phyloP scores from a whole-genome alignment of 1,140 invertebrate genomes.

The Hypsibius dujardini region DNA sequence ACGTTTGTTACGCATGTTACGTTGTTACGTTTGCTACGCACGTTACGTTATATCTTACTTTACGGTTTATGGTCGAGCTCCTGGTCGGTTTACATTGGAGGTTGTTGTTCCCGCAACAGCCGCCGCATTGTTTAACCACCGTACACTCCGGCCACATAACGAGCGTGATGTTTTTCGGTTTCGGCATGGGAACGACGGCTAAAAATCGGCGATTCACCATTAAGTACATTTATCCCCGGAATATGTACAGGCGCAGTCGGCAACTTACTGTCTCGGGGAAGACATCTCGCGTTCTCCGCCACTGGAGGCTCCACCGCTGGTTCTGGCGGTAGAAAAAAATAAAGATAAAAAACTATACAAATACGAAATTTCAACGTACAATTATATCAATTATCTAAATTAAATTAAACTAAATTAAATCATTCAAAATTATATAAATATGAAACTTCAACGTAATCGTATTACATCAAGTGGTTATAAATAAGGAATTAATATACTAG shows the following conservation, averaged over 20 bases:
- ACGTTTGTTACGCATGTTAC: too few species aligned
- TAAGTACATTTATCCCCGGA: not conserved
- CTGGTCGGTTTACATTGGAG: not conserved
- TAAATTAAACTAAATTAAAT: too few species aligned
- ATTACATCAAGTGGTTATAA: too few species aligned
- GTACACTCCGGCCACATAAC: not conserved
- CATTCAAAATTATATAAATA: too few species aligned
- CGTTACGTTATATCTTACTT: not conserved
- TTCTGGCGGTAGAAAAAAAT: too few species aligned
- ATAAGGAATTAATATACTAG: too few species aligned
- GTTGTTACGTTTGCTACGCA: too few species aligned
- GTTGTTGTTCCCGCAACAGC: not conserved
- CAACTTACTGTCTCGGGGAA: constrained; percentile 4
- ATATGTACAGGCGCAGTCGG: not conserved
- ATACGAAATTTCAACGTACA: too few species aligned
- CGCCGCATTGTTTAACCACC: constrained; percentile 7
- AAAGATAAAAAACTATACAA: too few species aligned
- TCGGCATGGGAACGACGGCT: not conserved
- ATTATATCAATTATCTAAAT: too few species aligned
- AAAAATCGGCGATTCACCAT: not conserved
- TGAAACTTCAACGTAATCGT: too few species aligned
- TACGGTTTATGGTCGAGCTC: not conserved
- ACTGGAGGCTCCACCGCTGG: not conserved
- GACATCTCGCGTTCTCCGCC: not conserved
- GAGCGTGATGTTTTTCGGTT: not conserved